Base-by-base conservation (phyloP, 2,888 invertebrate genomes). In the Trypoxylon attenuatum region DNA sequence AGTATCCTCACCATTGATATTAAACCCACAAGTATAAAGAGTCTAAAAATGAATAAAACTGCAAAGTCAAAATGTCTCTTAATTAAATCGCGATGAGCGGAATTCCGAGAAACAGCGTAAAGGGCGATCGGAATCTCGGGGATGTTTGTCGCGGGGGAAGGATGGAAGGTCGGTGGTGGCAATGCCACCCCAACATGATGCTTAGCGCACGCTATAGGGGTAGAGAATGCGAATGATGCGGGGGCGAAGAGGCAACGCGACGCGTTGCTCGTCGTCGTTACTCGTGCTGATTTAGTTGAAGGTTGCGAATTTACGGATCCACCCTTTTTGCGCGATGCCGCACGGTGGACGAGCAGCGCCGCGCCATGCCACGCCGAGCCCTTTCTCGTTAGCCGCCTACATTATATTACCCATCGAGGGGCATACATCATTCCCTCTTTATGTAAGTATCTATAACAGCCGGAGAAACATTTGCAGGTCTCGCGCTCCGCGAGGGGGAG, bases 371-470 rank as follows among this genome's bases (percentile, higher is more conserved):
- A 71, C 60, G 71, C 68, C 60, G 67, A 76, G 73, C 77, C 81
- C 83, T 84, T 85, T 84, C 84, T 85, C 84, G 84, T 85, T 85
- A 85, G 81, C 85, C 85, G 84, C 84, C 84, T 81, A 85, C 84
- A 83, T 84, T 85, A 85, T 84, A 84, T 85, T 84, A 84, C 81
- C 82, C 78, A 85, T 84, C 79, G 84, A 80, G 78, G 73, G 76
- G 77, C 82, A 83, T 85, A 82, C 82, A 85, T 85, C 84, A 84
- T 84, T 82, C 78, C 74, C 79, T 80, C 82, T 81, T 83, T 77
- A 84, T 82, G 81, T 82, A 81, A 83, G 83, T 84, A 84, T 84
- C 81, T 83, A 79, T 83, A 85, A 82, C 83, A 81, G 81, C 78
- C 69, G 79, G 82, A 81, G 82, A 82, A 83, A 84, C 82, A 84